Evolutionary conservation across 2,888 invertebrate genomes (phyloP).

Genomic region (Drosophila incognita): DNA sequence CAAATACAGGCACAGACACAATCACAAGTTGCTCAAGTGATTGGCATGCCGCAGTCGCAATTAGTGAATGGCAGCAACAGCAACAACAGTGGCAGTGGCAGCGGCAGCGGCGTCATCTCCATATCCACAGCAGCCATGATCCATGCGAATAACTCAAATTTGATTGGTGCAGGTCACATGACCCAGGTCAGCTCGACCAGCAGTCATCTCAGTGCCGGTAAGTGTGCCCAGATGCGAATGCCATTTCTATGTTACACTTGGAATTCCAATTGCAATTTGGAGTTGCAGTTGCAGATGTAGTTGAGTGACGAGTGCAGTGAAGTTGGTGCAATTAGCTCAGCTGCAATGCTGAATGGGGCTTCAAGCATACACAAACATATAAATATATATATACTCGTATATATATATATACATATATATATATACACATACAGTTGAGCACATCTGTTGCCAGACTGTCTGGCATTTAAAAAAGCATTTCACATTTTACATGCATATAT

Average conservation of each 20-base stretch:
- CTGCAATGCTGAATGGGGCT: constrained; percentile 21
- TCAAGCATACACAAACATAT: constrained; percentile 2
- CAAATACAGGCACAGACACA: neutral
- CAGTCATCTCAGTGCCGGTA: constrained; percentile 69
- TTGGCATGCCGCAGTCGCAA: constrained; percentile 62
- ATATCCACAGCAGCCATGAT: constrained; percentile 70
- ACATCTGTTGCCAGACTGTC: neutral
- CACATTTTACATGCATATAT: neutral
- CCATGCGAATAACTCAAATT: constrained; percentile 78
- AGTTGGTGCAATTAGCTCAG: constrained; percentile 55
- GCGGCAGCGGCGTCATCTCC: constrained; percentile 37
- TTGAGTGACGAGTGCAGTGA: constrained; percentile 19
- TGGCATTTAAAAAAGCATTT: neutral
- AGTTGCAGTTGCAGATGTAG: constrained; percentile 8
- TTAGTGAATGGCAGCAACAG: constrained; percentile 62
- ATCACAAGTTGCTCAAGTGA: neutral
- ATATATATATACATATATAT: no score
- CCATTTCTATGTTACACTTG: constrained; percentile 8
- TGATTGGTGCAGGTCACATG: constrained; percentile 71
- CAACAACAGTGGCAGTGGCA: constrained; percentile 7
- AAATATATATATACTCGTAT: neutral
- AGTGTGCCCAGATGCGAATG: constrained; percentile 34
- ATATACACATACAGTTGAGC: neutral
- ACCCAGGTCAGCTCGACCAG: constrained; percentile 57
- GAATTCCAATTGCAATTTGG: constrained; percentile 9